These are phyloP conservation scores for Abrostola triplasia DNA, from an alignment of 2,888 invertebrate genomes.

Conservation along the genomic window DNA sequence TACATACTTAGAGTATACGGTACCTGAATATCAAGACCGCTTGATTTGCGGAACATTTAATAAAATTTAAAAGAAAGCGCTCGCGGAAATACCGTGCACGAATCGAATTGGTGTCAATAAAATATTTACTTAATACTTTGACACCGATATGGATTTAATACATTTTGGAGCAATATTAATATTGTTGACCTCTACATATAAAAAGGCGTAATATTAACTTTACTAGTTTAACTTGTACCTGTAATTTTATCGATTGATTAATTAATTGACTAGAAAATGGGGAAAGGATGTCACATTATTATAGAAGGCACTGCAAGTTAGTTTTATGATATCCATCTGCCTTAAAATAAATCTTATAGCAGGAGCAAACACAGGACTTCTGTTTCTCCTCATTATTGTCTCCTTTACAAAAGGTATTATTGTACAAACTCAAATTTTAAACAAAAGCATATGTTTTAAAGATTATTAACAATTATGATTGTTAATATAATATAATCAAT, in stretches of 20 bases:
- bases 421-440: not conserved
- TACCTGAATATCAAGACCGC: conserved; percentile 5
- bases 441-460: not conserved
- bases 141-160: not conserved
- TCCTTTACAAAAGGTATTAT: not conserved
- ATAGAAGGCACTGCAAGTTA: not conserved
- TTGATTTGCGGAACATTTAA: conserved; percentile 9
- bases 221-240: too few species aligned
- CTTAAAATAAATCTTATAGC: too few species aligned
- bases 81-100: conserved; percentile 11
- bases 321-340: not conserved
- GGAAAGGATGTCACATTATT: too few species aligned
- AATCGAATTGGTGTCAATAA: conserved; percentile 23
- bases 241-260: too few species aligned
- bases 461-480: too few species aligned
- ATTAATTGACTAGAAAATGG: too few species aligned
- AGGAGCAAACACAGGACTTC: too few species aligned
- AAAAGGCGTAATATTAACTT: too few species aligned
- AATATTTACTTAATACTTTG: conserved; percentile 15
- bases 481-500: too few species aligned
- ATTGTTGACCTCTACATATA: not conserved
- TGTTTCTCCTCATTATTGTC: too few species aligned
- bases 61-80: conserved; percentile 34
- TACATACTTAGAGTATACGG: conserved; percentile 11
- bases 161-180: not conserved